Conservation (phyloP, 2,888 invertebrate genomes). For the Coenonympha glycerion region DNA sequence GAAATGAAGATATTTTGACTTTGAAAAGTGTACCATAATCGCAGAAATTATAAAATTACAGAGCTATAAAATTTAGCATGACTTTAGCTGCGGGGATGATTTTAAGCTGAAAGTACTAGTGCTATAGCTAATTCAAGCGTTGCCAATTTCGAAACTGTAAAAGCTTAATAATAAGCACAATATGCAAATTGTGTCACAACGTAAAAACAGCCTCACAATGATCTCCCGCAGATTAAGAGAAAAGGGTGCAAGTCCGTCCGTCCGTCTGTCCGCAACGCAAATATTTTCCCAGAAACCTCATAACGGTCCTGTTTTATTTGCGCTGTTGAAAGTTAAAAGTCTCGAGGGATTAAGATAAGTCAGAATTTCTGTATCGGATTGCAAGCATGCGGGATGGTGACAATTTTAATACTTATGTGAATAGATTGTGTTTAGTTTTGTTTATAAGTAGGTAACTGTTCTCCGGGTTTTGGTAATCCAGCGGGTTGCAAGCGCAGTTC, state of each 20-base stretch:
- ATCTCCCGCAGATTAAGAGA: conserved; percentile 23
- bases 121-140: neutral
- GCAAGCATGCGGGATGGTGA: conserved; percentile 10
- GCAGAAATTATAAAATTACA: no score
- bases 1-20: no score
- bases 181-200: conserved; percentile 25
- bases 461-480: conserved; percentile 2
- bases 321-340: conserved; percentile 14
- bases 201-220: conserved; percentile 3
- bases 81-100: no score
- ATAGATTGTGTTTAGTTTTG: neutral
- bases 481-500: no score
- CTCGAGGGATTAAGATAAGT: conserved; percentile 19
- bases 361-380: conserved; percentile 13
- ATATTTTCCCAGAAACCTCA: conserved; percentile 29
- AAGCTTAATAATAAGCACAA: conserved; percentile 6
- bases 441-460: neutral
- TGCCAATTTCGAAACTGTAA: neutral
- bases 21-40: no score
- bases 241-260: conserved; percentile 14
- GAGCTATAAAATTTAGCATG: no score
- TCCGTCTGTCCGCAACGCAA: conserved; percentile 22
- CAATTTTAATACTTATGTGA: conserved; percentile 11
- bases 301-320: conserved; percentile 24
- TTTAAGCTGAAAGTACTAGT: no score